These are phyloP conservation scores for Notothenia coriiceps DNA, from an alignment of 2,113 vertebrate genomes.

Conservation along the genomic window DNA sequence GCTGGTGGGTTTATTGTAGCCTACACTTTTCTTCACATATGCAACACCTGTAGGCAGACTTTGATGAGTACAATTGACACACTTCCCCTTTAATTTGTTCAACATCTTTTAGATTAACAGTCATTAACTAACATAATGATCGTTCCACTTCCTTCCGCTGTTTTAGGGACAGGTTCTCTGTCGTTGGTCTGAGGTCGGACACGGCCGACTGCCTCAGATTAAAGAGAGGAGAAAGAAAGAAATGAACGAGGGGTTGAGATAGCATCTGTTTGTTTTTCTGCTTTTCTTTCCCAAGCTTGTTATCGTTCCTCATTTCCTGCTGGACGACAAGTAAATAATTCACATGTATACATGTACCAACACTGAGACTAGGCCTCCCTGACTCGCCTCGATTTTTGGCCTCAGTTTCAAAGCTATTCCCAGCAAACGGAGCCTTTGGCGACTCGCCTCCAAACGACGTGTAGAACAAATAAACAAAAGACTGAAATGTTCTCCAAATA, in stretches of 20 bases:
- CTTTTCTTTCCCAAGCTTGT: slow-evolving; percentile 83
- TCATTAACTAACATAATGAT: background rate
- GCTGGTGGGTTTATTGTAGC: no score
- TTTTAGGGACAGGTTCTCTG: slow-evolving; percentile 5
- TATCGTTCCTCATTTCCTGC: slow-evolving; percentile 83
- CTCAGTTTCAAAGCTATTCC: slow-evolving; percentile 67
- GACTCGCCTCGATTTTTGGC: slow-evolving; percentile 51
- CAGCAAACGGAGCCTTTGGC: slow-evolving; percentile 38
- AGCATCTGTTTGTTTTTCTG: slow-evolving; percentile 80
- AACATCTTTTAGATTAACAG: background rate
- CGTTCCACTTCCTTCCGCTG: slow-evolving; percentile 5
- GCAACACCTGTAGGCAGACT: slow-evolving; percentile 2
- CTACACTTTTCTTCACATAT: background rate
- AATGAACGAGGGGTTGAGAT: slow-evolving; percentile 53
- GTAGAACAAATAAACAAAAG: slow-evolving; percentile 68
- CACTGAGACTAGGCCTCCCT: slow-evolving; percentile 58
- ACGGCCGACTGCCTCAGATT: slow-evolving; percentile 20
- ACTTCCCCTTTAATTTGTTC: background rate
- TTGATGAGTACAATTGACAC: background rate
- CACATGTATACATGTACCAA: slow-evolving; percentile 75
- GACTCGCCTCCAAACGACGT: slow-evolving; percentile 55
- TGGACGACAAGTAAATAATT: slow-evolving; percentile 80
- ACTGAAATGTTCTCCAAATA: slow-evolving; percentile 44
- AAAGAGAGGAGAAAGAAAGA: slow-evolving; percentile 36
- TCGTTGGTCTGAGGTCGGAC: slow-evolving; percentile 4